Evolutionary conservation across 2,888 invertebrate species (phyloP), one percentile per base, ranked within the genome.

Genomic region (Eristalinus aeneus): DNA sequence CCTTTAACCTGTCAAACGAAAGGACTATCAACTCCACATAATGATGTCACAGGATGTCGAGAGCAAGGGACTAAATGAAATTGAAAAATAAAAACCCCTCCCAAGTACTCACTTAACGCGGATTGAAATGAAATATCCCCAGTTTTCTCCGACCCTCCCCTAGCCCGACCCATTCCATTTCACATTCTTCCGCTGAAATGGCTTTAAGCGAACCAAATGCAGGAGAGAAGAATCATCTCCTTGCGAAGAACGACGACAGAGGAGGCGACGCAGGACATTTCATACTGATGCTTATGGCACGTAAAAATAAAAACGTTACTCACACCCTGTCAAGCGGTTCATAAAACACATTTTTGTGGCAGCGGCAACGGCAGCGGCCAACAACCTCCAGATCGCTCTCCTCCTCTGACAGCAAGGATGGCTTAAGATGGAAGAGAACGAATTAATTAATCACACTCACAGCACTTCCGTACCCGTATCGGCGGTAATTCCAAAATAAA

Each of bases 381-480:
- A 68, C 63, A 80, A 80, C 67, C 80, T 67, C 23, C 36, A 68
- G 54, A 34, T 16, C 9, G 12, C 12, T 39, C 6, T 34, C 6
- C 12, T 22, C 36, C 32, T 10, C n/a, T 32, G 31, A 32, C 20
- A 16, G 34, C 39, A 67, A 0, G 46, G 46, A 8, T 16, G n/a
- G 39, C n/a, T 46, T 46, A 20, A 63, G 61, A 23, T 22, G 46
- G 12, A 39, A 11, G 36, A n/a, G 39, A 65, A 31, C 80, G 74
- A 80, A 80, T 80, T 74, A 80, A 80, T 80, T 80, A 80, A 80
- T 80, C 80, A 80, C 80, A 80, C 74, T 74, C 74, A 74, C 68
- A 74, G 74, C 73, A 80, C 80, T 80, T 69, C 80, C 80, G 80
- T 69, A 69, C 68, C 68, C 58, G 74, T 74, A 73, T 67, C 63